Percentiles rank a stretch among this genome's conserved stretches.
These are phyloP conservation scores for Ornithoptera alexandrae DNA, from an alignment of 2,888 invertebrate genomes.

Conservation along the genomic window DNA sequence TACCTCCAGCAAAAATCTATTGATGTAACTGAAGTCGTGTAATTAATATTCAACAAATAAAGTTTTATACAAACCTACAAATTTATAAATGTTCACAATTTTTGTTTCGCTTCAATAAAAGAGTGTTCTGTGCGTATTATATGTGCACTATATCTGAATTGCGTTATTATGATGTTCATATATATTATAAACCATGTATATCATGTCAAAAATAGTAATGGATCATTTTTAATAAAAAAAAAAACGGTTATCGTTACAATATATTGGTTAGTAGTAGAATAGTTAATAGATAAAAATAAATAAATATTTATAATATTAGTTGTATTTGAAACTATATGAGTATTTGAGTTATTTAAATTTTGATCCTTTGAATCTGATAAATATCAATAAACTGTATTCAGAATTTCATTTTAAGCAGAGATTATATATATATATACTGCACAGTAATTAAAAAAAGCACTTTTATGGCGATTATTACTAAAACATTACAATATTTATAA, in stretches of 20 bases:
- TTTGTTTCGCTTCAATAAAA: slow-evolving; percentile 11
- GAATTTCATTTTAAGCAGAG: too few species aligned
- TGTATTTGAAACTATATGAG: slow-evolving; percentile 21
- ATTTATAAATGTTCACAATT: background rate
- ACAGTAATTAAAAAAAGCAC: too few species aligned
- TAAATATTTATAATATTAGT: slow-evolving; percentile 28
- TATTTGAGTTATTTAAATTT: slow-evolving; percentile 8
- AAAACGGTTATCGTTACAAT: slow-evolving; percentile 21
- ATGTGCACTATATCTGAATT: slow-evolving; percentile 22
- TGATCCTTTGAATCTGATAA: slow-evolving; percentile 16
- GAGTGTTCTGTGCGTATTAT: slow-evolving; percentile 16
- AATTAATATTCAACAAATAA: background rate
- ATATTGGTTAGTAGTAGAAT: slow-evolving; percentile 23
- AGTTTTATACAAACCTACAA: slow-evolving; percentile 1
- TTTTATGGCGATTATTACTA: too few species aligned
- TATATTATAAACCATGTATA: slow-evolving; percentile 6
- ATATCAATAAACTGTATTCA: background rate
- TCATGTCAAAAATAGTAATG: slow-evolving; percentile 4
- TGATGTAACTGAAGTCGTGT: too few species aligned
- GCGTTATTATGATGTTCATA: slow-evolving; percentile 24
- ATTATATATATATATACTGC: too few species aligned
- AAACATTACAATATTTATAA: too few species aligned
- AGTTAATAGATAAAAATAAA: slow-evolving; percentile 27
- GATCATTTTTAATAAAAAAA: slow-evolving; percentile 14
- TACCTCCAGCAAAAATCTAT: too few species aligned